These are phyloP conservation scores for Orussus abietinus DNA, from an alignment of 1,140 invertebrate species.

Conservation along the genomic window DNA sequence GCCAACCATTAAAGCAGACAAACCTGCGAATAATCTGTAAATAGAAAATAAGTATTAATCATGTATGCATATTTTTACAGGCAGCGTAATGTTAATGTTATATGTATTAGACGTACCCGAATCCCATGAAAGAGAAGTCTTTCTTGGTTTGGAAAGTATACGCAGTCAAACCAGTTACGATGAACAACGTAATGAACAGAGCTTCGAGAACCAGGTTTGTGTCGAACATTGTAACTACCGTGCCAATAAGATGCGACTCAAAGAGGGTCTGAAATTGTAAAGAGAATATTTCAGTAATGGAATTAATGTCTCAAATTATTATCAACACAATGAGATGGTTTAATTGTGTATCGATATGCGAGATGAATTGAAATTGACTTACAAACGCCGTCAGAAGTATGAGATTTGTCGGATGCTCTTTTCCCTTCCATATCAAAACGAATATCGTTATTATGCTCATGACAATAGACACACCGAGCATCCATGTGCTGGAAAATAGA, in stretches of 20 bases:
- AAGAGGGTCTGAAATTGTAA: slow-evolving; percentile 65
- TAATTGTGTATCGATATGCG: background rate
- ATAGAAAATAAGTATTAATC: slow-evolving; percentile 19
- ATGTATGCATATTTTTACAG: slow-evolving; percentile 7
- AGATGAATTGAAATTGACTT: slow-evolving; percentile 47
- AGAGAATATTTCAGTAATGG: slow-evolving; percentile 11
- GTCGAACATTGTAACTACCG: slow-evolving; percentile 72
- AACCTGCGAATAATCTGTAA: slow-evolving; percentile 67
- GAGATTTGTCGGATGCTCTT: slow-evolving; percentile 65
- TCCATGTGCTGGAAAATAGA: slow-evolving; percentile 61
- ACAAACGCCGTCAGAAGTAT: slow-evolving; percentile 66
- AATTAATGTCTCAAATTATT: background rate
- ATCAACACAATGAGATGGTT: slow-evolving; percentile 1
- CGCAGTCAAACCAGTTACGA: slow-evolving; percentile 67
- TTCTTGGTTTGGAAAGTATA: slow-evolving; percentile 80
- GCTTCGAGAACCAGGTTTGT: slow-evolving; percentile 70
- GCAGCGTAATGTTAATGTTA: slow-evolving; percentile 3
- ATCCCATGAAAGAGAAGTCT: slow-evolving; percentile 74
- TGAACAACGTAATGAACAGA: slow-evolving; percentile 67
- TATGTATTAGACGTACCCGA: slow-evolving; percentile 58
- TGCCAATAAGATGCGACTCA: slow-evolving; percentile 69
- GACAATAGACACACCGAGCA: slow-evolving; percentile 59
- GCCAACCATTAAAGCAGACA: slow-evolving; percentile 69
- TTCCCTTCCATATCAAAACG: slow-evolving; percentile 61
- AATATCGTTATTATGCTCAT: slow-evolving; percentile 60